These are phyloP conservation scores for Lineus longissimus DNA, from an alignment of 1,140 invertebrate species.

Conservation along the genomic window DNA sequence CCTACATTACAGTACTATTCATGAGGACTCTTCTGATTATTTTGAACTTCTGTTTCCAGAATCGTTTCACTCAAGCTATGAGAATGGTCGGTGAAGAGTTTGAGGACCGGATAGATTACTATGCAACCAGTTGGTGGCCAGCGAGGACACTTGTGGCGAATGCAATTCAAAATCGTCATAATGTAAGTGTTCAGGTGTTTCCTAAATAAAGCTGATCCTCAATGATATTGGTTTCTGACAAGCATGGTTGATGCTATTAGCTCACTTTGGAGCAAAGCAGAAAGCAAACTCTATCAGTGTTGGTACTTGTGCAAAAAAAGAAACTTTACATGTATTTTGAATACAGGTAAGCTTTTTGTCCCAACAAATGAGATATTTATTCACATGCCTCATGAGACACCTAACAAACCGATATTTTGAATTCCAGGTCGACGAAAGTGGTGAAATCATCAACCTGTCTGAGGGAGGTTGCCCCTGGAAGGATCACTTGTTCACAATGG, in stretches of 20 bases:
- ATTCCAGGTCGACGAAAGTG: constrained; percentile 66
- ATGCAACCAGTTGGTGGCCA: constrained; percentile 75
- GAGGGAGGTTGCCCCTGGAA: constrained; percentile 76
- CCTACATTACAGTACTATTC: too few species aligned
- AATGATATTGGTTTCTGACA: background rate
- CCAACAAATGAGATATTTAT: too few species aligned
- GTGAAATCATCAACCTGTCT: constrained; percentile 72
- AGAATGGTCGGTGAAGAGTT: constrained; percentile 79
- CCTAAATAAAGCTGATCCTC: constrained; percentile 34
- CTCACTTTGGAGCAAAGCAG: too few species aligned
- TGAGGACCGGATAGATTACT: constrained; percentile 66
- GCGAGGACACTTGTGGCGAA: constrained; percentile 70
- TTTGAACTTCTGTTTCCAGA: constrained; percentile 29
- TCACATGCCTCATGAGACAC: too few species aligned
- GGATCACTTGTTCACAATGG: constrained; percentile 78
- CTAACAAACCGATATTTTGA: too few species aligned
- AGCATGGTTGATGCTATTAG: background rate
- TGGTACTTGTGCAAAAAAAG: too few species aligned
- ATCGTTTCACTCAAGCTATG: constrained; percentile 66
- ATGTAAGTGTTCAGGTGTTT: constrained; percentile 53
- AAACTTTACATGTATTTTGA: too few species aligned
- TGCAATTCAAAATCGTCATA: constrained; percentile 65
- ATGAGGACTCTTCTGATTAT: constrained; percentile 1
- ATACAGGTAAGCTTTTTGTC: too few species aligned
- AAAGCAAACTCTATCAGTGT: background rate